Conservation (phyloP, 2,113 vertebrate genomes). For the Lepus timidus region DNA sequence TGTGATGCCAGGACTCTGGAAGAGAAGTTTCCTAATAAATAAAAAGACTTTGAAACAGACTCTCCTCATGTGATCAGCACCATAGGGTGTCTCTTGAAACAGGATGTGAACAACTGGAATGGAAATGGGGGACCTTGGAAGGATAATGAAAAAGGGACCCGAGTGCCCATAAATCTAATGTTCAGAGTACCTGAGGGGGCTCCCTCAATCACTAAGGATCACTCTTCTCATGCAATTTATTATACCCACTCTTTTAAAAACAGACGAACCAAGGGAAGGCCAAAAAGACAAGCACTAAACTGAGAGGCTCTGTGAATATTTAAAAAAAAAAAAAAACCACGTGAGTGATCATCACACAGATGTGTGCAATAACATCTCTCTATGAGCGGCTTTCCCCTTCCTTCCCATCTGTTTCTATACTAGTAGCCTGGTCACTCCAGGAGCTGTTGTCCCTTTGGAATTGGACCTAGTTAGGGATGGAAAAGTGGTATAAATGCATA, state of each 20-base stretch:
- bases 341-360: conserved; percentile 39
- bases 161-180: conserved; percentile 81
- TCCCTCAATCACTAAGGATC: conserved; percentile 73
- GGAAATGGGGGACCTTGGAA: conserved; percentile 84
- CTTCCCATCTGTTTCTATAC: conserved; percentile 48
- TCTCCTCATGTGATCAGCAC: conserved; percentile 85
- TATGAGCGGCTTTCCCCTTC: neutral
- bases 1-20: conserved; percentile 82
- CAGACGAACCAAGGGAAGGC: neutral
- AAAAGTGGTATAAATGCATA: neutral
- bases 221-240: conserved; percentile 70
- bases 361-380: conserved; percentile 56
- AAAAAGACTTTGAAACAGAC: conserved; percentile 83
- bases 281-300: conserved; percentile 55
- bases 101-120: conserved; percentile 87
- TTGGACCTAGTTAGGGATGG: neutral
- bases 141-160: conserved; percentile 81
- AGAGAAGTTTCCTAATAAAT: conserved; percentile 86
- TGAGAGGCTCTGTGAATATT: conserved; percentile 59
- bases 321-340: neutral
- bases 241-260: conserved; percentile 57
- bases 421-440: conserved; percentile 49
- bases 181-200: conserved; percentile 78
- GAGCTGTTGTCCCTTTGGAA: neutral
- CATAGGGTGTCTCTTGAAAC: conserved; percentile 85